A percentile compares a stretch with the other conserved stretches of the same genome.
phyloP scores from a whole-genome alignment of 2,888 invertebrate species.

The Troides helena region DNA sequence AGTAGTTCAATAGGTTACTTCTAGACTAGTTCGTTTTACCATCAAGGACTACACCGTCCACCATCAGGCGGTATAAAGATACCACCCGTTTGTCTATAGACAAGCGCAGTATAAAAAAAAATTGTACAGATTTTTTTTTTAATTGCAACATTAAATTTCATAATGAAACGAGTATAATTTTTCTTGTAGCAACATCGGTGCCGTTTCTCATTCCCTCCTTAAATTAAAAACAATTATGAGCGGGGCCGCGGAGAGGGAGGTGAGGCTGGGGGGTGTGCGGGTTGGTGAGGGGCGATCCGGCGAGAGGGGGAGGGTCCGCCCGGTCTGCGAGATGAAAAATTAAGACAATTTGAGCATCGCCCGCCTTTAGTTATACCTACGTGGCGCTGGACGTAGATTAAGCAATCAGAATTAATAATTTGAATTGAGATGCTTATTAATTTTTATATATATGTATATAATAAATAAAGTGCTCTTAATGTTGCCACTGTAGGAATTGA shows the following conservation, averaged over 20 bases:
- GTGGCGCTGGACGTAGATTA: conserved; percentile 27
- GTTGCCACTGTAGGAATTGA: no score
- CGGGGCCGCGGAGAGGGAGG: conserved; percentile 35
- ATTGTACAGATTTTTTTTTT: not conserved
- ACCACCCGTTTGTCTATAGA: no score
- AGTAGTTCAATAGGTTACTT: no score
- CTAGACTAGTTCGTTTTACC: no score
- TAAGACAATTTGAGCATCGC: conserved; percentile 74
- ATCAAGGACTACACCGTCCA: no score
- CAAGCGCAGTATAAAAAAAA: no score
- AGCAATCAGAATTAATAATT: conserved; percentile 26
- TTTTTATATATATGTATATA: no score
- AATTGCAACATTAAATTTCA: conserved; percentile 13
- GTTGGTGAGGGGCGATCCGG: conserved; percentile 36
- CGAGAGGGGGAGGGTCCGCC: no score
- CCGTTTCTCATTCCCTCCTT: conserved; percentile 60
- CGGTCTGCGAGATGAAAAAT: conserved; percentile 72
- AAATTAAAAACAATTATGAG: conserved; percentile 79
- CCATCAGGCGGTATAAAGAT: no score
- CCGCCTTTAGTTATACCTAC: conserved; percentile 44
- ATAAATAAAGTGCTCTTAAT: no score
- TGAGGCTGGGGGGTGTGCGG: conserved; percentile 30
- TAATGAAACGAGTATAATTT: conserved; percentile 26
- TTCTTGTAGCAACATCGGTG: conserved; percentile 36
- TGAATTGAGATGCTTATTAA: no score